Evolutionary conservation across 2,113 vertebrate species (phyloP).

Genomic region (Caranx melampygus): DNA sequence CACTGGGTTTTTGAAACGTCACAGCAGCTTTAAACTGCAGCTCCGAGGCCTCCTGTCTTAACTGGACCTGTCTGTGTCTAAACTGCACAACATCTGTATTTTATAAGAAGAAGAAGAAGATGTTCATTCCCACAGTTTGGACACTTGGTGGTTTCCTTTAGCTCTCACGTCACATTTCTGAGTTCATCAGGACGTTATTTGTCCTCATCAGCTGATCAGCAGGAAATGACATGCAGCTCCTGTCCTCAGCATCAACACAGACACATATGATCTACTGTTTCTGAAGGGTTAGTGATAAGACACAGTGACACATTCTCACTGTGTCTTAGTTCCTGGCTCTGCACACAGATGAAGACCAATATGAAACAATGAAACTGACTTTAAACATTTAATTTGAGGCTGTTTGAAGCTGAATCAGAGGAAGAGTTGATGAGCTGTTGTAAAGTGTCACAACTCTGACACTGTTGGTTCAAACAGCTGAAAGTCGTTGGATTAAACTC

Average conservation of each 20-base stretch:
- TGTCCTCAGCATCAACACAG: not conserved
- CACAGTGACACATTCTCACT: no score
- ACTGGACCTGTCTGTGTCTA: slow-evolving; percentile 24
- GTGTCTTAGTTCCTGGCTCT: not conserved
- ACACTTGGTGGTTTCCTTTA: slow-evolving; percentile 13
- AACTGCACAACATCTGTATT: slow-evolving; percentile 69
- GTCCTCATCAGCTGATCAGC: not conserved
- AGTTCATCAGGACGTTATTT: slow-evolving; percentile 15
- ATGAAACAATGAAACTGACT: not conserved
- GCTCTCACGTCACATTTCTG: slow-evolving; percentile 35
- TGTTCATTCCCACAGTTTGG: slow-evolving; percentile 1
- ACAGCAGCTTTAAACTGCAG: slow-evolving; percentile 33
- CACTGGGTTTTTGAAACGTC: slow-evolving; percentile 33
- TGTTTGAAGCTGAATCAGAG: not conserved
- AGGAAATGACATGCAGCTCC: no score
- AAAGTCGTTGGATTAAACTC: slow-evolving; percentile 10
- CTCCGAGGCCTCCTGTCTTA: slow-evolving; percentile 31
- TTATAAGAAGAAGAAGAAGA: slow-evolving; percentile 47
- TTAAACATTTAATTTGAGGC: not conserved
- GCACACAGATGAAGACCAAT: not conserved
- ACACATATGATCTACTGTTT: no score
- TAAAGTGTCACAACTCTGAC: not conserved
- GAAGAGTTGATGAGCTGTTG: not conserved
- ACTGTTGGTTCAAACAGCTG: slow-evolving; percentile 12
- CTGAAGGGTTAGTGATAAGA: no score